Evolutionary conservation across 2,797 vertebrate species (phyloP).

Genomic region (Neomorphus geoffroyi): DNA sequence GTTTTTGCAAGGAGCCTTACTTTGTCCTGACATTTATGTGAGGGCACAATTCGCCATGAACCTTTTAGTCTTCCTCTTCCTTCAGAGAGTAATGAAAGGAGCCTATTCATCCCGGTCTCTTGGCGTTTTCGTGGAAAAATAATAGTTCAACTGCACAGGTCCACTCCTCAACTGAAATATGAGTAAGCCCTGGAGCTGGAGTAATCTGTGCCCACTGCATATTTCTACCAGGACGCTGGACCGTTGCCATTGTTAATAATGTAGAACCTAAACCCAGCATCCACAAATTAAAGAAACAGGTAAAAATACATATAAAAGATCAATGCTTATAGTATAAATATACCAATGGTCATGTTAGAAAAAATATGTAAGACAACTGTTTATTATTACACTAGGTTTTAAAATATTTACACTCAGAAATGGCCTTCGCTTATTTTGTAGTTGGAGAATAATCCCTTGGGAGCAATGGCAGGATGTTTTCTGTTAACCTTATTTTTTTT

Average conservation of each 20-base stretch:
- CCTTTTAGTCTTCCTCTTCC: slow-evolving; percentile 54
- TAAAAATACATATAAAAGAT: slow-evolving; percentile 21
- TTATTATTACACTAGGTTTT: slow-evolving; percentile 35
- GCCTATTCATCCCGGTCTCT: slow-evolving; percentile 59
- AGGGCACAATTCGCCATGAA: slow-evolving; percentile 44
- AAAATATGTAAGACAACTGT: background rate
- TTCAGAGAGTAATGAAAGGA: slow-evolving; percentile 63
- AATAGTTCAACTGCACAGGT: slow-evolving; percentile 56
- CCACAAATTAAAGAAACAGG: slow-evolving; percentile 47
- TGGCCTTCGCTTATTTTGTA: slow-evolving; percentile 28
- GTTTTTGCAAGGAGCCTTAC: slow-evolving; percentile 45
- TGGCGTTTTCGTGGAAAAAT: slow-evolving; percentile 57
- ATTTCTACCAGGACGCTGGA: slow-evolving; percentile 7
- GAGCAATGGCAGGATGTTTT: slow-evolving; percentile 73
- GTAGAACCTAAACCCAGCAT: slow-evolving; percentile 10
- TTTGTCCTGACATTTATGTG: slow-evolving; percentile 56
- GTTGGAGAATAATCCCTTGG: slow-evolving; percentile 50
- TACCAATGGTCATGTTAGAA: background rate
- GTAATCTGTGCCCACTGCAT: slow-evolving; percentile 50
- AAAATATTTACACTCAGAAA: slow-evolving; percentile 50
- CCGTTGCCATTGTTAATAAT: slow-evolving; percentile 50
- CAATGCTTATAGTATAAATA: background rate
- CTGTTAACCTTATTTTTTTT: slow-evolving; percentile 60
- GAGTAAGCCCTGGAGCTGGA: slow-evolving; percentile 30
- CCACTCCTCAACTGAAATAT: slow-evolving; percentile 66